Evolutionary conservation across 2,113 vertebrate genomes (phyloP).

Genomic region (Mastomys coucha): DNA sequence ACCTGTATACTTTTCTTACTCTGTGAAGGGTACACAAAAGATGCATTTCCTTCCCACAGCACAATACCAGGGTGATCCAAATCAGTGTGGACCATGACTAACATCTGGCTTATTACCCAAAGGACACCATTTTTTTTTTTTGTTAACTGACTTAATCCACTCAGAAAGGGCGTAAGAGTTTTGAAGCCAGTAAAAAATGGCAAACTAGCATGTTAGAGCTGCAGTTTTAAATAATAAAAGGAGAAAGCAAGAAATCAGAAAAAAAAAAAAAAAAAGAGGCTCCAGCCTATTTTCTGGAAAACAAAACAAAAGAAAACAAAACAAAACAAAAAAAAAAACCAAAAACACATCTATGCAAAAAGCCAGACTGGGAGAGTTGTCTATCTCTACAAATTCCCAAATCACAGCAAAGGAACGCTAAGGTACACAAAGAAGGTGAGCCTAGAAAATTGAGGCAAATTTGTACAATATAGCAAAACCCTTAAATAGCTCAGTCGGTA

Average conservation of each 20-base stretch:
- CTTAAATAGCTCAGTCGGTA: not conserved
- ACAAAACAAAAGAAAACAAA: not conserved
- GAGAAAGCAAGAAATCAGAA: not conserved
- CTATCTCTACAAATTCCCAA: not conserved
- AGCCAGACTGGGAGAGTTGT: not conserved
- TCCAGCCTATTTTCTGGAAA: not conserved
- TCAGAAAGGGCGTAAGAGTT: not conserved
- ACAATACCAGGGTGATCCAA: not conserved
- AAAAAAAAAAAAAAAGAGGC: not conserved
- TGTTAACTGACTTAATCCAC: not conserved
- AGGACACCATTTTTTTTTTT: not conserved
- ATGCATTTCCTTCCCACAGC: not conserved
- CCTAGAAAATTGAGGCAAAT: not conserved
- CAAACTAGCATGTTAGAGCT: not conserved
- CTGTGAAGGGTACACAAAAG: not conserved
- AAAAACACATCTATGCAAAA: not conserved
- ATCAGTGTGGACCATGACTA: not conserved
- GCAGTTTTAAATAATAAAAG: not conserved
- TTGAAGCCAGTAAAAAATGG: not conserved
- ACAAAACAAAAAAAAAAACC: not conserved
- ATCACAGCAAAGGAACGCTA: not conserved
- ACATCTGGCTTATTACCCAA: not conserved
- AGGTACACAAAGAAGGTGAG: not conserved
- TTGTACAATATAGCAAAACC: not conserved
- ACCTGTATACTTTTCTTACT: not conserved